phyloP scores from a whole-genome alignment of 2,888 invertebrate genomes.

The Cantharis lateralis region DNA sequence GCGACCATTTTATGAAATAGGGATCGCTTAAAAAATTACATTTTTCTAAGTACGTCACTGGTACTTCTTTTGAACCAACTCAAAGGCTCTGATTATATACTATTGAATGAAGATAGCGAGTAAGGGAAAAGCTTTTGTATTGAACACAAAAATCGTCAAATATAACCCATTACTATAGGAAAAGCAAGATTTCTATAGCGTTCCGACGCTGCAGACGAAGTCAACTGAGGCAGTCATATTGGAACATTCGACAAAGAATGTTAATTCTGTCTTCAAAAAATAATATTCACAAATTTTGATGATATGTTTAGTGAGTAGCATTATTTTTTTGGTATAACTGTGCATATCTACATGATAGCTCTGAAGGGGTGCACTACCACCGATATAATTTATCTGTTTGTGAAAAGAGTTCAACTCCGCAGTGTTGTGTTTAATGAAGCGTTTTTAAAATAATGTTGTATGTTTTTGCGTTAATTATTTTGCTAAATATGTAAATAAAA shows the following conservation, averaged over 20 bases:
- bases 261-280: conserved; percentile 23
- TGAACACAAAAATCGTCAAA: conserved; percentile 39
- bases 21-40: neutral
- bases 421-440: neutral
- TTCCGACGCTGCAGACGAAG: conserved; percentile 36
- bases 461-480: neutral
- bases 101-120: conserved; percentile 39
- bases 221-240: conserved; percentile 34
- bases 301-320: neutral
- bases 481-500: neutral
- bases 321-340: neutral
- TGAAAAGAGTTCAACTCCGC: neutral
- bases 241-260: conserved; percentile 37
- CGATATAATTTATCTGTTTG: neutral
- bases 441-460: neutral
- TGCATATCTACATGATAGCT: neutral
- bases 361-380: neutral
- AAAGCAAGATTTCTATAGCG: conserved; percentile 37
- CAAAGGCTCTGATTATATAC: conserved; percentile 38
- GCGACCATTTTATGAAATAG: neutral
- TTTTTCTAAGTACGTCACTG: conserved; percentile 24
- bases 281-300: neutral
- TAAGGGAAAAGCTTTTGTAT: conserved; percentile 38
- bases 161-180: conserved; percentile 40
- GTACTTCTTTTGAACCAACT: conserved; percentile 28